Percentiles rank a stretch among this genome's conserved stretches.
phyloP scores from a whole-genome alignment of 2,113 vertebrate genomes.

The Leucosticte australis region DNA sequence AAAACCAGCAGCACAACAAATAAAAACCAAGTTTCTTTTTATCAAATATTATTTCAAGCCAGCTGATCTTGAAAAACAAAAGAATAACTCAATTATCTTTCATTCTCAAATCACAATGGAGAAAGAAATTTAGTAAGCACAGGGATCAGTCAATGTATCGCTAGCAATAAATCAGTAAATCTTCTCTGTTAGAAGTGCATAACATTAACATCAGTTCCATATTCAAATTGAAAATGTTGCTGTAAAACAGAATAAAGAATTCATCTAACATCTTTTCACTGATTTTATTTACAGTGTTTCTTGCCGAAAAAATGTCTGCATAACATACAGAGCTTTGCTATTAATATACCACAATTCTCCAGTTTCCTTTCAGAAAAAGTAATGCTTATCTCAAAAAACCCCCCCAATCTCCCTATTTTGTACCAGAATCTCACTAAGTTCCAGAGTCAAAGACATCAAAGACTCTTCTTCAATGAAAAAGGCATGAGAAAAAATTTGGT shows the following conservation, averaged over 20 bases:
- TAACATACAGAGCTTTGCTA: background rate
- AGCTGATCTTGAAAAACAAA: background rate
- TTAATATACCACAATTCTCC: background rate
- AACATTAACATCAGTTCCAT: background rate
- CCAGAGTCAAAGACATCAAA: background rate
- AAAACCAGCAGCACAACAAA: background rate
- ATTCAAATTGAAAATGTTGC: background rate
- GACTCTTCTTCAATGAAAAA: background rate
- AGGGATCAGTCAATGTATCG: background rate
- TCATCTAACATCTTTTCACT: background rate
- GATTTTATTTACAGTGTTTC: background rate
- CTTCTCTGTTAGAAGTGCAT: background rate
- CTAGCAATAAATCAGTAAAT: background rate
- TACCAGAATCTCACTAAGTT: background rate
- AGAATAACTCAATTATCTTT: background rate
- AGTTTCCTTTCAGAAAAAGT: background rate
- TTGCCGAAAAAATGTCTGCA: background rate
- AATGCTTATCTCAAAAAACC: background rate
- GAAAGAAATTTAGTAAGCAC: background rate
- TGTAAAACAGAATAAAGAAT: background rate
- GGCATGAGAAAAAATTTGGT: background rate
- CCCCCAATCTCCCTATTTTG: background rate
- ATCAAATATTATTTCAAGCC: background rate
- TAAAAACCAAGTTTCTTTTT: background rate
- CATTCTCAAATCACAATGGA: background rate